Base-by-base conservation (phyloP, 1,140 invertebrate species). In the Bombus difficillimus region DNA sequence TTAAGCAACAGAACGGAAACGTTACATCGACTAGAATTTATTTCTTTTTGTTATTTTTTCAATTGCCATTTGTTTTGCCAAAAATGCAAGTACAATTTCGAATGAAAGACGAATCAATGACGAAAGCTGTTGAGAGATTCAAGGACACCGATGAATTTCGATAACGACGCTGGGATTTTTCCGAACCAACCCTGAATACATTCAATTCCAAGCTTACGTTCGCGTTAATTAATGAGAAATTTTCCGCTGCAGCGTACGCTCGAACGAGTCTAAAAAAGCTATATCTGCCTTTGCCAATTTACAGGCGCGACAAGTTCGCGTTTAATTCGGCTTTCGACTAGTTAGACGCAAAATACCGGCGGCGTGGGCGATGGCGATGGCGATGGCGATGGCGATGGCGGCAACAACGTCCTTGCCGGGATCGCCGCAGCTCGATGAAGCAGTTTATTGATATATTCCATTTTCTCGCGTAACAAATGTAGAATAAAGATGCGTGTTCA, bases 391-490 rank as follows among this genome's bases (percentile, higher is more conserved):
- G 39, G 76, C 34, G 64, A 34, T 34, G 84, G 74, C 28, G 34
- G 39, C 39, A 32, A 9, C 9, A 28, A 62, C 37, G 88, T 89
- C 41, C 82, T 86, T 80, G 86, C 76, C 28, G 89, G 79, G 62
- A 81, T 91, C 41, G 88, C 73, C n/a, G 84, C 83, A 75, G 89
- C 53, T 39, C 92, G 92, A 83, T 93, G 86, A 43, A 94, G 71
- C 41, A 93, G 77, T 73, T 91, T 92, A 88, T 93, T 93, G 85
- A 94, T 92, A 78, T 91, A 94, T 32, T 94, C 93, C 93, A 94
- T 94, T 43, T 32, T 62, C 37, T 53, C 28, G n/a, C 18, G 62
- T 34, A 22, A 69, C 25, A 43, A 6, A 57, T 9, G 39, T 5
- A 39, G 28, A 34, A 71, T 13, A 37, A 15, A 47, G 53, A 62